Base-by-base conservation (phyloP, 1,140 invertebrate species). In the Venustaconcha ellipsiformis region DNA sequence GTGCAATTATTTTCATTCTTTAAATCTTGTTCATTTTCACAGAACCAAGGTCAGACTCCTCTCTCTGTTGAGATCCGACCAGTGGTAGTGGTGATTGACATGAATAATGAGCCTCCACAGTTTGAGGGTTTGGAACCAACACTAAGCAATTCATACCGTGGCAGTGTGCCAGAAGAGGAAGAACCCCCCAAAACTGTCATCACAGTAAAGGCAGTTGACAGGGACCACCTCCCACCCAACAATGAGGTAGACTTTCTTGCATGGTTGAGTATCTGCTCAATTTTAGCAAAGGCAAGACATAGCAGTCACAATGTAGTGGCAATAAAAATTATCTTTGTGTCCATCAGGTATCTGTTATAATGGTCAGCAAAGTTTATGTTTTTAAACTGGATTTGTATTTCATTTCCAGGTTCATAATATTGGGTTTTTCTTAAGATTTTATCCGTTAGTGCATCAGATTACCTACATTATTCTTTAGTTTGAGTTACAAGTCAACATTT, bases 81-180 rank as follows among this genome's bases (percentile, higher is more conserved):
- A 20, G 78, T 79, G 3, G 75, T 86, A 15, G 74, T 80, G 30
- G 81, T 86, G 13, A 80, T 75, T 26, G 85, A 86, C 65, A 84
- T 81, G 78, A 86, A 86, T 59, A 83, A 86, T 70, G 76, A 85
- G 72, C 76, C 78, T 17, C 85, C 85, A 60, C 76, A 80, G 72
- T 85, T 86, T 78, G 76, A 79, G 55, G 85, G 83, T 18, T 59
- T 83, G 26, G 82, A 83, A 58, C 79, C 81, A 11, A 75, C 67
- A 6, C 65, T 74, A 3, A 77, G 78, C 70, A 82, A 83, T n/a
- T 82, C 77, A 8, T 85, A 84, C 73, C 76, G 75, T 26, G 83
- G 85, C 14, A 86, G 81, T 79, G 82, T 86, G 4, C 80, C 83
- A 57, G 85, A 86, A 67, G 84, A 86, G 56, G 76, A 82, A 59